Base-by-base conservation (phyloP, 2,888 invertebrate genomes). In the Chydorus sphaericus region DNA sequence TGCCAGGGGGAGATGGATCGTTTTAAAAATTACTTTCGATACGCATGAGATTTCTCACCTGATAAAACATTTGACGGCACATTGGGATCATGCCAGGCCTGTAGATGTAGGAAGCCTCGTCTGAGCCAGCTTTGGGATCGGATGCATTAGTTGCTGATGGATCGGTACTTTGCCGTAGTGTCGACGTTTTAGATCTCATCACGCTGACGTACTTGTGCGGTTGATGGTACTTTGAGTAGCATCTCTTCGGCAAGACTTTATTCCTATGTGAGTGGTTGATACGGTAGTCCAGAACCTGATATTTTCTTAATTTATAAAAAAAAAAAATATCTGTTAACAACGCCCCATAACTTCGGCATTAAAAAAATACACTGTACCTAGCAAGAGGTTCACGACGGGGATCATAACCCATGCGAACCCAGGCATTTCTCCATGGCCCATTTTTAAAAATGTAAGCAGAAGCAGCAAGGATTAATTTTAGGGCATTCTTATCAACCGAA, bases 401-500 rank as follows among this genome's bases (percentile, higher is more conserved):
- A 72, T 98, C 93, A 66, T 89, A 96, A 0, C 94, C 94, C 65
- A 83, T 83, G 63, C 77, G 80, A 1, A 90, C 82, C 88, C 96
- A 98, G 67, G 88, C 77, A 54, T 83, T 79, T 61, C 92, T 77
- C 92, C 94, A 98, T 0, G 94, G 97, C 0, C 98, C 97, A 59
- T 81, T 84, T 55, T 78, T 75, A 69, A 85, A 88, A 67, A 90
- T 89, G 68, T 88, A 86, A 0, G 90, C 88, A 4, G 89, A 71
- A 28, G 83, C 79, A 0, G 96, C 92, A 58, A 94, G 73, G 14
- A 93, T 75, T 57, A 79, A 75, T 69, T 85, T 91, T 0, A 90
- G 65, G 54, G 80, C 78, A 14, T 78, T 77, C 18, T 31, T 36
- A 1, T 69, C 65, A 1, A 76, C 71, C 39, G 82, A 71, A 54